A percentile compares a stretch with the other conserved stretches of the same genome.
phyloP scores from a whole-genome alignment of 2,797 vertebrate species.

The Sebastes alutus region DNA sequence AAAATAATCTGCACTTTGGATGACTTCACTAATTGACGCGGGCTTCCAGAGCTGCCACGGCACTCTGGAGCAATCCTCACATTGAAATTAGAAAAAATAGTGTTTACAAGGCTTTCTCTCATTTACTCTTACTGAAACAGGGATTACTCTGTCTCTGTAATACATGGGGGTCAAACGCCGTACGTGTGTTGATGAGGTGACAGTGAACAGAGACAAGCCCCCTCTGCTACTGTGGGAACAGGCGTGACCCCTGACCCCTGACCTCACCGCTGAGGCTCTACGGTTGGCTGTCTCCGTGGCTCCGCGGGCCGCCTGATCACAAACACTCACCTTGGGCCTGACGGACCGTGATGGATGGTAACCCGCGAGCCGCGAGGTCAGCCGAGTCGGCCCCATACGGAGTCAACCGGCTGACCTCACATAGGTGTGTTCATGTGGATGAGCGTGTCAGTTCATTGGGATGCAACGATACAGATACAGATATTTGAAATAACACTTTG shows the following conservation, averaged over 20 bases:
- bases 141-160: constrained; percentile 19
- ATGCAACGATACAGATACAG: too few relatives aligned
- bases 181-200: constrained; percentile 65
- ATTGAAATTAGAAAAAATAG: constrained; percentile 15
- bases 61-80: background rate
- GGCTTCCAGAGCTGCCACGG: background rate
- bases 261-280: constrained; percentile 37
- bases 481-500: too few relatives aligned
- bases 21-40: constrained; percentile 26
- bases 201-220: constrained; percentile 70
- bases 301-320: constrained; percentile 56
- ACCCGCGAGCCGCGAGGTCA: constrained; percentile 49
- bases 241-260: constrained; percentile 67
- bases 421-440: constrained; percentile 22
- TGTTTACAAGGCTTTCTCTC: constrained; percentile 26
- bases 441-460: background rate
- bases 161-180: constrained; percentile 39
- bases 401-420: constrained; percentile 28
- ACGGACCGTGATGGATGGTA: constrained; percentile 70
- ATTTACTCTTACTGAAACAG: constrained; percentile 24
- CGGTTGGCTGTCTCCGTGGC: constrained; percentile 48
- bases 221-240: constrained; percentile 76
- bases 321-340: constrained; percentile 74
- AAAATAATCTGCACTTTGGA: constrained; percentile 53
- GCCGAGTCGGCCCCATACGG: constrained; percentile 34